Conservation (phyloP, 2,797 vertebrate species). For the Scarus forsteni region DNA sequence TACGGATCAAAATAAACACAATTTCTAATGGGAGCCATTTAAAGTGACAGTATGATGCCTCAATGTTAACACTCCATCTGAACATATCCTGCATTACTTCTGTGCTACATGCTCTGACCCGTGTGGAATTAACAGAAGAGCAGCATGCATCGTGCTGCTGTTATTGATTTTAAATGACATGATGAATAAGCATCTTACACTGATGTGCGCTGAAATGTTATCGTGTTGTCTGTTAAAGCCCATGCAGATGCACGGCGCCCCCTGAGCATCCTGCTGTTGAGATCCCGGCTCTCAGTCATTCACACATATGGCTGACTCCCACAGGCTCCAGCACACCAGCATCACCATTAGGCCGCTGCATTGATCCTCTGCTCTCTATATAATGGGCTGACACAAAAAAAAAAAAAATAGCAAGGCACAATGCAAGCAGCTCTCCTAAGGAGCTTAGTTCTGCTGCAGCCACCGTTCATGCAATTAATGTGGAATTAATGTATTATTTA, state of each 20-base stretch:
- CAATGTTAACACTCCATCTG: slow-evolving; percentile 23
- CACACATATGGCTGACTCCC: slow-evolving; percentile 30
- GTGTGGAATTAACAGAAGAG: slow-evolving; percentile 42
- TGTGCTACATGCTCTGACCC: slow-evolving; percentile 10
- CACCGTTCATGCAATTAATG: slow-evolving; percentile 71
- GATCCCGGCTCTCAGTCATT: slow-evolving; percentile 10
- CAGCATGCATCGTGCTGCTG: slow-evolving; percentile 20
- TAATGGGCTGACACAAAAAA: slow-evolving; percentile 56
- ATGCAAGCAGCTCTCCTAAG: slow-evolving; percentile 59
- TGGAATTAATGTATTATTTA: slow-evolving; percentile 77
- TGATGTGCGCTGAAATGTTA: slow-evolving; percentile 44
- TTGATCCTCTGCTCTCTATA: slow-evolving; percentile 60
- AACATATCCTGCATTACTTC: slow-evolving; percentile 16
- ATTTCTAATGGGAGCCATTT: slow-evolving; percentile 5
- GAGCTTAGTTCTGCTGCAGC: slow-evolving; percentile 68
- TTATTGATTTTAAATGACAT: slow-evolving; percentile 62
- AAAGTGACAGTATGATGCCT: slow-evolving; percentile 4
- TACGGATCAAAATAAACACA: slow-evolving; percentile 2
- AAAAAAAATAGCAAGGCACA: slow-evolving; percentile 19
- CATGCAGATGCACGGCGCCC: background rate
- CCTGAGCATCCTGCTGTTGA: slow-evolving; percentile 26
- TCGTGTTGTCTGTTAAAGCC: slow-evolving; percentile 37
- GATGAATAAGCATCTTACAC: slow-evolving; percentile 35
- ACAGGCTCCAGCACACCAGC: slow-evolving; percentile 48
- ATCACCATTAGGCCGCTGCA: slow-evolving; percentile 58